These are phyloP conservation scores for Nyctalus aviator DNA, from an alignment of 2,797 vertebrate genomes.

Conservation along the genomic window DNA sequence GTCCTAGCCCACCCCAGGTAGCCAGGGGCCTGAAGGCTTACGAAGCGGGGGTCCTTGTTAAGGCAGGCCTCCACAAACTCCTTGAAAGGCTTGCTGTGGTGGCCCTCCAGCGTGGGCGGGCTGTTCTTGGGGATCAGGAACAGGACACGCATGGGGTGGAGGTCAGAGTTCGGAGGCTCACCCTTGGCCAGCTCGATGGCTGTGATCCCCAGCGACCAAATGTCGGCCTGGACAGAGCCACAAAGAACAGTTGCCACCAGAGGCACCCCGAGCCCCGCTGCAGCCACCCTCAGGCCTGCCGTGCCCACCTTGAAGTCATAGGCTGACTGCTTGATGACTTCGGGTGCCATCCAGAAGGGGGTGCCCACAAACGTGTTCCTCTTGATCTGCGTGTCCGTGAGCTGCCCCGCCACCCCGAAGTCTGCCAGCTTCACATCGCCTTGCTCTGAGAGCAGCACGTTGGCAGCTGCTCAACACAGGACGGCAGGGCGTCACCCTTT, in stretches of 20 bases:
- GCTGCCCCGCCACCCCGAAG: constrained; percentile 98
- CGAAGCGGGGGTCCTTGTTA: constrained; percentile 98
- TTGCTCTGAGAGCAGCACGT: constrained; percentile 97
- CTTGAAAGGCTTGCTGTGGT: constrained; percentile 98
- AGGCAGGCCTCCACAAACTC: constrained; percentile 99
- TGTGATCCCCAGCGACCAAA: constrained; percentile 99
- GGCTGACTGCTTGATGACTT: constrained; percentile 99
- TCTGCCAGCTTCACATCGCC: constrained; percentile 99
- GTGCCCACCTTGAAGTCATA: constrained; percentile 97
- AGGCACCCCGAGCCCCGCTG: fast-evolving
- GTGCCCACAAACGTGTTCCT: constrained; percentile 99
- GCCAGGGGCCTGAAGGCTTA: constrained; percentile 87
- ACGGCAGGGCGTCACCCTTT: neutral
- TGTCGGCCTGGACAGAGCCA: constrained; percentile 93
- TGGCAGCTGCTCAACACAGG: constrained; percentile 91
- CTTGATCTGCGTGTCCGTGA: constrained; percentile 99
- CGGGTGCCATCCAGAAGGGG: constrained; percentile 99
- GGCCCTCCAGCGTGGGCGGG: constrained; percentile 96
- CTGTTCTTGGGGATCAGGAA: constrained; percentile 99
- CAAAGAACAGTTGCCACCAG: neutral
- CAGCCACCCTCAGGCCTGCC: fast-evolving
- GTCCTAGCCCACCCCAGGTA: fast-evolving
- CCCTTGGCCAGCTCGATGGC: constrained; percentile 99
- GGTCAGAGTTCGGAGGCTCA: constrained; percentile 98
- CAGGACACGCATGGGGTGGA: constrained; percentile 99